Evolutionary conservation across 2,113 vertebrate species (phyloP).

Genomic region (Pseudolaguvia tuberculata): DNA sequence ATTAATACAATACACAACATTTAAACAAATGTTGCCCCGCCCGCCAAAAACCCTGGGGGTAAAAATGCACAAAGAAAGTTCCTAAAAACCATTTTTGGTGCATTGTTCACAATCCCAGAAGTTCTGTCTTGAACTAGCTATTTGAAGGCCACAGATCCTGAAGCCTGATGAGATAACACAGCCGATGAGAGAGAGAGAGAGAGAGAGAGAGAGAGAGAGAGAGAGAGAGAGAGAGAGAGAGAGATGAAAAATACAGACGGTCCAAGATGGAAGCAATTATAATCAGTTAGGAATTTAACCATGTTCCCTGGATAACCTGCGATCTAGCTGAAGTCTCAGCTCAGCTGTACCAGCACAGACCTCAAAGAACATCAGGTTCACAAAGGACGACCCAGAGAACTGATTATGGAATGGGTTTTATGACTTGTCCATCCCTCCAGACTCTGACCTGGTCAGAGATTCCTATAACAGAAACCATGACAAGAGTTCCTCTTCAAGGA

Average conservation of each 20-base stretch:
- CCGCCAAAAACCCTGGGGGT: too few relatives aligned
- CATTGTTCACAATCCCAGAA: too few relatives aligned
- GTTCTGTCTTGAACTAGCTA: background rate
- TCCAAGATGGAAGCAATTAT: slow-evolving; percentile 53
- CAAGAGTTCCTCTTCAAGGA: too few relatives aligned
- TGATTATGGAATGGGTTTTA: background rate
- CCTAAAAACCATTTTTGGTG: too few relatives aligned
- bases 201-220: too few relatives aligned
- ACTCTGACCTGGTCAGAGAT: too few relatives aligned
- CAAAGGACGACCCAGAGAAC: background rate
- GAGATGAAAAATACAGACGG: slow-evolving; percentile 35
- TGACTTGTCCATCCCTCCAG: background rate
- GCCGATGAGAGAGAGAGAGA: too few relatives aligned
- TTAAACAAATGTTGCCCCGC: too few relatives aligned
- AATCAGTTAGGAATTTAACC: slow-evolving; percentile 49
- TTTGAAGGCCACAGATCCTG: background rate
- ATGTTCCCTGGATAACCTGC: slow-evolving; percentile 12
- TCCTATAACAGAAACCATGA: too few relatives aligned
- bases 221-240: too few relatives aligned
- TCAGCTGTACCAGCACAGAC: slow-evolving; percentile 14
- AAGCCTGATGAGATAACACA: slow-evolving; percentile 16
- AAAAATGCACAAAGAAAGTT: too few relatives aligned
- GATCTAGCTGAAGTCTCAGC: background rate
- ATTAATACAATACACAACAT: too few relatives aligned
- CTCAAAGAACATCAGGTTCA: background rate